Conservation (phyloP, 2,797 vertebrate species). For the Furcifer pardalis region DNA sequence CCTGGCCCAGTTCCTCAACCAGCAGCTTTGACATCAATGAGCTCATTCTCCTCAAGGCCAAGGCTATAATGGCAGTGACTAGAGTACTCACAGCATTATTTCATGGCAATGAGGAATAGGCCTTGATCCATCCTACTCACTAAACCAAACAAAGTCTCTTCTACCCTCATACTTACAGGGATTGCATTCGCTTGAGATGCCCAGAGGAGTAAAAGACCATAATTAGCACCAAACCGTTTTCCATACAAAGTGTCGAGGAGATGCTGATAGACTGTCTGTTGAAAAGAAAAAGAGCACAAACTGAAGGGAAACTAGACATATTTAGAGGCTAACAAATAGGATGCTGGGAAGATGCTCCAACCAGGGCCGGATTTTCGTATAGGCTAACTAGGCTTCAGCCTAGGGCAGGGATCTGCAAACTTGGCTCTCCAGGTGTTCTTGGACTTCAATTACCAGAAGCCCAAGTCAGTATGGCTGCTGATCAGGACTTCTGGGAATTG, state of each 20-base stretch:
- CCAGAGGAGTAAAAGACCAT: slow-evolving; percentile 81
- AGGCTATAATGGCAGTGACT: background rate
- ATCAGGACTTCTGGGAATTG: no score
- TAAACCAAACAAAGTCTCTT: background rate
- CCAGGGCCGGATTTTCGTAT: no score
- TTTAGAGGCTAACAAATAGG: background rate
- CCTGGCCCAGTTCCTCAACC: background rate
- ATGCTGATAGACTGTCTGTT: slow-evolving; percentile 79
- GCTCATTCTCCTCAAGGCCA: background rate
- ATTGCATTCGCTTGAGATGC: slow-evolving; percentile 83
- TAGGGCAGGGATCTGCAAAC: no score
- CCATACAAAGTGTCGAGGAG: slow-evolving; percentile 72
- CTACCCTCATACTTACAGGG: slow-evolving; percentile 76
- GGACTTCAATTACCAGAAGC: no score
- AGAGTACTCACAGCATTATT: background rate
- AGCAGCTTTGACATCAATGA: no score
- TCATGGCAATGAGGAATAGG: background rate
- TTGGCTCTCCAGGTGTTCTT: no score
- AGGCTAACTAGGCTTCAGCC: no score
- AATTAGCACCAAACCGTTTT: slow-evolving; percentile 69
- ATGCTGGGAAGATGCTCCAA: background rate
- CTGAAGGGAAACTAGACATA: background rate
- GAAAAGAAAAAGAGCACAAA: slow-evolving; percentile 51
- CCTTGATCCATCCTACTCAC: background rate
- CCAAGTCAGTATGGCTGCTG: no score